Base-by-base conservation (phyloP, 2,113 vertebrate species). In the Tetrax tetrax region DNA sequence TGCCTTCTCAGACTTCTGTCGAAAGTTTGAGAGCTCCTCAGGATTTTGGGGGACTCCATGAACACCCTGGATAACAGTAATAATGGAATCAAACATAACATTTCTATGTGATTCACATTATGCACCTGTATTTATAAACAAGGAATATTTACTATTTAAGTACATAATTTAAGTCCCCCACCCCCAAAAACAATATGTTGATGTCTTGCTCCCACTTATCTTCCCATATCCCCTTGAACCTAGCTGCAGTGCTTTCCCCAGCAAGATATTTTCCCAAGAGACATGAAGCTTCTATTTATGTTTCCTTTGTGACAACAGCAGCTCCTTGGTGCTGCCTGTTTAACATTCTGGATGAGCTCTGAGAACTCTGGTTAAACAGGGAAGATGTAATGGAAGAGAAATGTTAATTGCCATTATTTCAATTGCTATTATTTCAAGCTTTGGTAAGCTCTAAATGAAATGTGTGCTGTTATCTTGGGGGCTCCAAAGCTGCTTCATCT, bases 1-100 rank as follows among this genome's bases (percentile, higher is more conserved):
- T 24, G 93, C 12, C 3, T 95, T 77, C 76, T 97, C 97, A 7
- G 97, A 90, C 21, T 97, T 97, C 59, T 98, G 97, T 92, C 96
- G 97, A 7, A 97, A 89, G 61, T 90, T 97, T 25, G 97, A 96
- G 64, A 98, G 97, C 9, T 97, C 96, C 21, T 99, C 98, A 66
- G 97, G 97, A 18, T 97, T 98, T 35, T 96, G 94, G 51, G 98
- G 98, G 63, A 98, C 98, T 47, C 98, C 98, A 38, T 99, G 99
- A 77, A 98, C 98, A 88, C 86, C 93, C 99, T 99, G 91, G 29
- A 29, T 16, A 96, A 87, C 21, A 77, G 48, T 5, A 95, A 56
- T 1, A 74, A 79, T 6, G 18, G 20, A 90, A 92, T 80, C 2
- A 12, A 47, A 66, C 0, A 0, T 23, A 31, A 50, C 9, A 45